Evolutionary conservation across 2,797 vertebrate species (phyloP).

Genomic region (Hippocampus kuda): DNA sequence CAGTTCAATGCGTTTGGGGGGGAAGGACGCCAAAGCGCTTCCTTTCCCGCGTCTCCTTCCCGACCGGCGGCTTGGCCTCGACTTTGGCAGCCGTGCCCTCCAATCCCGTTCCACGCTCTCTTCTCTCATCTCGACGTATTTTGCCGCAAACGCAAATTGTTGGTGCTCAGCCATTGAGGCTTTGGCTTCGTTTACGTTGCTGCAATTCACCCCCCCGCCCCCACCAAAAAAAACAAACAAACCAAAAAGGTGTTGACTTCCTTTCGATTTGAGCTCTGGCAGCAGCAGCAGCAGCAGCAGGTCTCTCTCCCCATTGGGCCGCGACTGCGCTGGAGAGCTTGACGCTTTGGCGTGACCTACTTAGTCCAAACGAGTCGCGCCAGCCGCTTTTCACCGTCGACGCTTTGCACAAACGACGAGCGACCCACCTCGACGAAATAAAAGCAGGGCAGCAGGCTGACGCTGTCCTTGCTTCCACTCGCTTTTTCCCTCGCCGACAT

Average conservation of each 20-base stretch:
- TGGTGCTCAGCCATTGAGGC: no score
- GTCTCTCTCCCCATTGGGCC: not conserved
- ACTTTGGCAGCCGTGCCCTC: not conserved
- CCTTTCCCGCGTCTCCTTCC: no score
- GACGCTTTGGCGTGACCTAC: not conserved
- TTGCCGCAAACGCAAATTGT: not conserved
- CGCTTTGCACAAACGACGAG: not conserved
- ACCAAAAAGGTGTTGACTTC: no score
- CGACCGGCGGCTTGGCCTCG: not conserved
- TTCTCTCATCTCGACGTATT: not conserved
- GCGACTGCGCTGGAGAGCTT: not conserved
- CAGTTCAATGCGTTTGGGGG: no score
- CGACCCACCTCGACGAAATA: conserved; percentile 93
- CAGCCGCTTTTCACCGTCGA: not conserved
- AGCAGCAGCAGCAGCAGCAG: not conserved
- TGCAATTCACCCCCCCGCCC: not conserved
- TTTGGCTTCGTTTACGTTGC: not conserved
- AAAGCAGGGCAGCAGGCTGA: conserved; percentile 91
- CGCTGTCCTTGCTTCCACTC: conserved; percentile 84
- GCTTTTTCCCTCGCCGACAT: conserved; percentile 84
- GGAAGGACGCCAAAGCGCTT: no score
- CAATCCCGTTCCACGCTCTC: not conserved
- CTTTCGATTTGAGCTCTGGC: no score
- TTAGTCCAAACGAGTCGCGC: not conserved
- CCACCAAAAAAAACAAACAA: no score